A percentile compares a stretch with the other conserved stretches of the same genome.
Evolutionary conservation across 2,113 vertebrate species (phyloP).

Genomic region (Perognathus longimembris): DNA sequence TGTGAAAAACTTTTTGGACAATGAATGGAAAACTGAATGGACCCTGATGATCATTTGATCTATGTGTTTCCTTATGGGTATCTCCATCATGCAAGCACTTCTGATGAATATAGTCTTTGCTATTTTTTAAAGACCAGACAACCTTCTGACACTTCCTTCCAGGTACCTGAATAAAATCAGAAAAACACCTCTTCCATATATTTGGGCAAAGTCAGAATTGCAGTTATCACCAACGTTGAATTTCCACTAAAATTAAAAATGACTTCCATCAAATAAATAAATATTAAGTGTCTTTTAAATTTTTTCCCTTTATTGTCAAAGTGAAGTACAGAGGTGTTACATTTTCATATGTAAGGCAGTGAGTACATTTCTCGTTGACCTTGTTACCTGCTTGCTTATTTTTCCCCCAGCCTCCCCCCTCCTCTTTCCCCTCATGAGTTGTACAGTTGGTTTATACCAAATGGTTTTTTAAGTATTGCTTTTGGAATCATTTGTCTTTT

Average conservation of each 20-base stretch:
- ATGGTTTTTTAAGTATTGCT: too few species aligned
- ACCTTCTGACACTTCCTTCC: neutral
- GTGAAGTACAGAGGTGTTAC: too few species aligned
- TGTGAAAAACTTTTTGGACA: neutral
- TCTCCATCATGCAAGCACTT: neutral
- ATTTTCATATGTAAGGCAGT: too few species aligned
- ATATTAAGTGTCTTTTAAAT: neutral
- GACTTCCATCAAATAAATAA: conserved; percentile 5
- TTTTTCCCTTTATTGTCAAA: neutral
- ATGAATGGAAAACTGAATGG: neutral
- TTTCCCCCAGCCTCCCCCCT: too few species aligned
- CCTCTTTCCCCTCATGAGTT: too few species aligned
- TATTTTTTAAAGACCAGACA: neutral
- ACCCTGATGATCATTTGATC: neutral
- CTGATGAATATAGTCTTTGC: neutral
- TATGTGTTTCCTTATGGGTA: neutral
- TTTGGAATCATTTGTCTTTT: too few species aligned
- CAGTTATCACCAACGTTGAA: conserved; percentile 9
- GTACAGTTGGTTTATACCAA: too few species aligned
- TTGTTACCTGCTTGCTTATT: too few species aligned
- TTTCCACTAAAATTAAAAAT: conserved; percentile 25
- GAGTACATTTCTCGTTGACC: too few species aligned
- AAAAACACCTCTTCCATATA: neutral
- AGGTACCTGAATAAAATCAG: neutral
- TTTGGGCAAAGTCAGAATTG: neutral